Evolutionary conservation across 2,888 invertebrate species (phyloP).

Genomic region (Macaria liturata): DNA sequence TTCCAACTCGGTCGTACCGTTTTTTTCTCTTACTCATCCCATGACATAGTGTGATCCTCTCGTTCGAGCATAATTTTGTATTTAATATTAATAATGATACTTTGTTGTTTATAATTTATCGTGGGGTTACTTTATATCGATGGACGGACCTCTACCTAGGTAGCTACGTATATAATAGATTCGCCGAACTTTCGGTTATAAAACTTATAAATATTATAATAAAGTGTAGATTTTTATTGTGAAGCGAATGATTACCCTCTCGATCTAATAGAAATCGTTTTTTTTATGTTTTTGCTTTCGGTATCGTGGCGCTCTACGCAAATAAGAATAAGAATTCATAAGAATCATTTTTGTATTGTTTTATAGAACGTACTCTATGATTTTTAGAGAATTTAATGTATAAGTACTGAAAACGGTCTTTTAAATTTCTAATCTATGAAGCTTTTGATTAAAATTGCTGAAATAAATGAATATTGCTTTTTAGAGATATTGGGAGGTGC

Average conservation of each 20-base stretch:
- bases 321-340: no score
- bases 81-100: conserved; percentile 18
- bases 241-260: not conserved
- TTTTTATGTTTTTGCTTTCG: no score
- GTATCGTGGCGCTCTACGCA: no score
- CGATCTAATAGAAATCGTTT: not conserved
- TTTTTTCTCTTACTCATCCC: no score
- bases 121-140: conserved; percentile 2
- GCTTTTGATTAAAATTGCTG: not conserved
- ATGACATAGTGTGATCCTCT: not conserved
- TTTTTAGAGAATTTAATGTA: no score
- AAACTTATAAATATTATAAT: not conserved
- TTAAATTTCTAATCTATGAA: not conserved
- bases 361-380: no score
- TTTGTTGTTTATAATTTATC: conserved; percentile 8
- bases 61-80: conserved; percentile 19
- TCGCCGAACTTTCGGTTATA: not conserved
- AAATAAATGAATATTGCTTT: not conserved
- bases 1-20: no score
- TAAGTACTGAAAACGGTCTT: no score
- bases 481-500: not conserved
- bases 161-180: conserved; percentile 5
- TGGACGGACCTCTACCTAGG: conserved; percentile 4
- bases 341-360: no score
- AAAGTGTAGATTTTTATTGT: not conserved